A percentile compares a stretch with the other conserved stretches of the same genome.
phyloP scores from a whole-genome alignment of 1,140 invertebrate species.

The Drosophila baimaii region DNA sequence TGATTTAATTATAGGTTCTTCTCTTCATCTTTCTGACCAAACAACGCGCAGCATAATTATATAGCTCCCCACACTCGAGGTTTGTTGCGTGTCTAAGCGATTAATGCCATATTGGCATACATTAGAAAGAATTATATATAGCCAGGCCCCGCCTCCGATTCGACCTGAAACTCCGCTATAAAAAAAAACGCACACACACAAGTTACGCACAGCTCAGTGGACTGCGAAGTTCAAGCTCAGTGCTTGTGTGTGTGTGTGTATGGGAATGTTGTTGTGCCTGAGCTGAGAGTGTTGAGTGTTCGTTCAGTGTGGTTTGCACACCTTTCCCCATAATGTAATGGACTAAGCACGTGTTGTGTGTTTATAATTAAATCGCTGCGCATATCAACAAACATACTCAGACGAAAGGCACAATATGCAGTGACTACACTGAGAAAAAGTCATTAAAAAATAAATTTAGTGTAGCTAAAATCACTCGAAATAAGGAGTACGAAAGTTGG shows the following conservation, averaged over 20 bases:
- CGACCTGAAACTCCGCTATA: conserved; percentile 25
- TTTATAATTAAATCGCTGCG: conserved; percentile 77
- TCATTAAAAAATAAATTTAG: neutral
- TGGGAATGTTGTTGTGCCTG: conserved; percentile 8
- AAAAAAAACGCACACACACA: neutral
- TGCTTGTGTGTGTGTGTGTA: conserved; percentile 4
- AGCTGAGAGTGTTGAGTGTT: conserved; percentile 12
- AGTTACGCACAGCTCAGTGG: conserved; percentile 45
- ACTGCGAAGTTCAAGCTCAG: conserved; percentile 44
- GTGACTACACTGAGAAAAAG: conserved; percentile 3
- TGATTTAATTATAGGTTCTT: conserved; percentile 37
- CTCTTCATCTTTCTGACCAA: conserved; percentile 20
- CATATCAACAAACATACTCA: conserved; percentile 60
- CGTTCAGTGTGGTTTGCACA: conserved; percentile 55
- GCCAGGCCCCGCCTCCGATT: conserved; percentile 14
- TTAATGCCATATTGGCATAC: conserved; percentile 46
- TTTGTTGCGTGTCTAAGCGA: conserved; percentile 42
- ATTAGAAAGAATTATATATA: conserved; percentile 39
- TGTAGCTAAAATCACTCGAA: neutral
- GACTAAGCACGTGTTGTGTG: conserved; percentile 73
- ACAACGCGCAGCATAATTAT: conserved; percentile 40
- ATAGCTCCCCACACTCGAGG: neutral
- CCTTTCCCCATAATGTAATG: conserved; percentile 53
- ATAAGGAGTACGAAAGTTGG: neutral
- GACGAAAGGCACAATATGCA: conserved; percentile 25